Percentiles rank a stretch among this genome's conserved stretches.
Evolutionary conservation across 2,113 vertebrate species (phyloP).

Genomic region (Mobula birostris): DNA sequence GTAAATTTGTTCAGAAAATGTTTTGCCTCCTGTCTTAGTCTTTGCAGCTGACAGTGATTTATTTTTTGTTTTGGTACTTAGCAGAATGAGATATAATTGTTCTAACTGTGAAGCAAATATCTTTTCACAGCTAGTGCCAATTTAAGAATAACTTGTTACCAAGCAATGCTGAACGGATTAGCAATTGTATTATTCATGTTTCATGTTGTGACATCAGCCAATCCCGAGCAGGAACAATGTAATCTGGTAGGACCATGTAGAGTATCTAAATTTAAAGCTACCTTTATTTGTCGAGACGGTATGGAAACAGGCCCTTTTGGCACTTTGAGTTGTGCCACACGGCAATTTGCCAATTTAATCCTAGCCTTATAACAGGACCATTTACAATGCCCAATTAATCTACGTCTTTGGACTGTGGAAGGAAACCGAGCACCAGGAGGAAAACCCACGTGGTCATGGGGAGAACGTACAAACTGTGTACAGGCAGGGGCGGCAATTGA

Average conservation of each 20-base stretch:
- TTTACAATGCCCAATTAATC: no score
- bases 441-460: no score
- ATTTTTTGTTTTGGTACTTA: background rate
- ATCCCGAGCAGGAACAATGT: background rate
- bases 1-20: constrained; percentile 10
- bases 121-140: background rate
- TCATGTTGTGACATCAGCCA: background rate
- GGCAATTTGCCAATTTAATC: no score
- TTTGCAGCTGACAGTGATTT: background rate
- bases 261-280: no score
- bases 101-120: background rate
- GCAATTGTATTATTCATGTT: background rate
- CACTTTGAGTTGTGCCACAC: no score
- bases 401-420: no score
- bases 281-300: no score
- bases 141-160: background rate
- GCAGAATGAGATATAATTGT: background rate
- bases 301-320: no score
- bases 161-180: background rate
- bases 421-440: no score
- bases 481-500: no score
- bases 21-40: background rate
- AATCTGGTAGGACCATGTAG: background rate
- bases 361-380: no score
- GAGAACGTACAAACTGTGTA: no score